These are phyloP conservation scores for Drosophila paucipuncta DNA, from an alignment of 2,888 invertebrate species.

Conservation along the genomic window DNA sequence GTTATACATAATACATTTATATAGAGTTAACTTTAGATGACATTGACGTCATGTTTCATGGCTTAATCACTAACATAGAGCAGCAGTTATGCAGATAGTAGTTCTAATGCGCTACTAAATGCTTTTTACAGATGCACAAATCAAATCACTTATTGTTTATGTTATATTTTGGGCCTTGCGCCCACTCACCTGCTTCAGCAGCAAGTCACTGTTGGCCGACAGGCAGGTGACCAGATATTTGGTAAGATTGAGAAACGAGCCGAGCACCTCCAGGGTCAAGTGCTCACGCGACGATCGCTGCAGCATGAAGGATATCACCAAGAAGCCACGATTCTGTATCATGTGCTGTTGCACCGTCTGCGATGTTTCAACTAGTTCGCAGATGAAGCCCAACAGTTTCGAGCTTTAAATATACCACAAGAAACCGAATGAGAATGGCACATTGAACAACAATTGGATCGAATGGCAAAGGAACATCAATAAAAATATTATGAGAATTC, in stretches of 20 bases:
- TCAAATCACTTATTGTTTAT: not conserved
- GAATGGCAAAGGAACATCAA: not conserved
- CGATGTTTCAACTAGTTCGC: conserved; percentile 98
- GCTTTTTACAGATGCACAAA: not conserved
- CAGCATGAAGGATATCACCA: conserved; percentile 98
- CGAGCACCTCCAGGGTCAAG: conserved; percentile 96
- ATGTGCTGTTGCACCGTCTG: conserved; percentile 99
- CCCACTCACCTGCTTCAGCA: conserved; percentile 93
- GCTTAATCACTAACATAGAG: conserved; percentile 42
- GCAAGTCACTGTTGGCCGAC: conserved; percentile 95
- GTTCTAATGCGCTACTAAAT: conserved; percentile 7
- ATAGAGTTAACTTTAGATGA: not conserved
- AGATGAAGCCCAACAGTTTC: conserved; percentile 98
- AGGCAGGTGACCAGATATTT: conserved; percentile 97
- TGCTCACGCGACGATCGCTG: conserved; percentile 97
- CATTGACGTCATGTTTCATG: conserved; percentile 16
- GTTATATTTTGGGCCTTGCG: conserved; percentile 28
- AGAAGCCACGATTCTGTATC: conserved; percentile 99
- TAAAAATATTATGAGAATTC: not conserved
- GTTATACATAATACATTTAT: conserved; percentile 5
- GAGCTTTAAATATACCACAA: conserved; percentile 88
- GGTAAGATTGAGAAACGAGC: conserved; percentile 95
- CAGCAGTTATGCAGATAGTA: conserved; percentile 13
- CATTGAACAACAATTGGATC: not conserved
- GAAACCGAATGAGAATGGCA: not conserved